Percentiles rank a stretch among this genome's conserved stretches.
phyloP scores from a whole-genome alignment of 2,113 vertebrate species.

The Lipophrys pholis region DNA sequence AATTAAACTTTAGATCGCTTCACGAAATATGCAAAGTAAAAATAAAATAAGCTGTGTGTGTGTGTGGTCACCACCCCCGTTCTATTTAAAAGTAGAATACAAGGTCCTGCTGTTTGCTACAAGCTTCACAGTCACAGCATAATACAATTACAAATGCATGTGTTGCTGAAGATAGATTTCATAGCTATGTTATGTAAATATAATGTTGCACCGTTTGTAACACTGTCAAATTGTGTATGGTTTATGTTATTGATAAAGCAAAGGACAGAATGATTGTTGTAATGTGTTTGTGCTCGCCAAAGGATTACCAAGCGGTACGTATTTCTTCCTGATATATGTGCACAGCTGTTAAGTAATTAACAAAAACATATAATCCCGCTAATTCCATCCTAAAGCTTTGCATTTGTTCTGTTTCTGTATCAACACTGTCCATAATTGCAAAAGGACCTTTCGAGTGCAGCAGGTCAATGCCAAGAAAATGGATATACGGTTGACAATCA shows the following conservation, averaged over 20 bases:
- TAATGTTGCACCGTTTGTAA: slow-evolving; percentile 46
- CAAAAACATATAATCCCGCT: not conserved
- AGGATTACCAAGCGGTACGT: slow-evolving; percentile 21
- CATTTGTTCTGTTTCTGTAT: slow-evolving; percentile 11
- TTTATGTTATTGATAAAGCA: slow-evolving; percentile 42
- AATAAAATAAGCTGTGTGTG: slow-evolving; percentile 56
- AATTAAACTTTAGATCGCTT: slow-evolving; percentile 41
- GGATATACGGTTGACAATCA: slow-evolving; percentile 60
- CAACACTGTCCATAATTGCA: slow-evolving; percentile 15
- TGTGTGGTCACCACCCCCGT: slow-evolving; percentile 31
- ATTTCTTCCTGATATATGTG: slow-evolving; percentile 29
- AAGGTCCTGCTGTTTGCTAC: slow-evolving; percentile 68
- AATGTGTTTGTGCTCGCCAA: slow-evolving; percentile 10
- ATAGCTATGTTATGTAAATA: slow-evolving; percentile 65
- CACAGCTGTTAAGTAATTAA: not conserved
- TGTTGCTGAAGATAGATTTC: slow-evolving; percentile 50
- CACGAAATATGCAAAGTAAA: slow-evolving; percentile 52
- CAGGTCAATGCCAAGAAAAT: slow-evolving; percentile 42
- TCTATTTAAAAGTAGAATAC: slow-evolving; percentile 61
- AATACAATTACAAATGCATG: slow-evolving; percentile 66
- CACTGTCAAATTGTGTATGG: slow-evolving; percentile 43
- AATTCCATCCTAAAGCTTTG: slow-evolving; percentile 4
- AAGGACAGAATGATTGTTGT: not conserved
- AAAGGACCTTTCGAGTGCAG: slow-evolving; percentile 17
- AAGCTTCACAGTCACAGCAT: slow-evolving; percentile 61